phyloP scores from a whole-genome alignment of 2,113 vertebrate genomes.

The Sula dactylatra region DNA sequence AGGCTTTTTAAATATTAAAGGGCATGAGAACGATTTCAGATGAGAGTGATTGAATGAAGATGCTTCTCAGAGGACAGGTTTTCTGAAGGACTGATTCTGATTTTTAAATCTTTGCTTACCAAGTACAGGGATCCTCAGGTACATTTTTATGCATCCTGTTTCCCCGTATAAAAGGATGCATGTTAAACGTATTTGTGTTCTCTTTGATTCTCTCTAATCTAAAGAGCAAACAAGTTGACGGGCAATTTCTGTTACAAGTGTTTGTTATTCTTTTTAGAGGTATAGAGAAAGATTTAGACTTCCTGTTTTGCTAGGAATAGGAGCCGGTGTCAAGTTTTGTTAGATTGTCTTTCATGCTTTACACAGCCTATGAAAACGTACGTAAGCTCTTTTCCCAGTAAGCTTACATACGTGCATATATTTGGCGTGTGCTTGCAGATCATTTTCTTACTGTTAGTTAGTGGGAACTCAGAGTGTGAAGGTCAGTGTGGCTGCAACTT shows the following conservation, averaged over 20 bases:
- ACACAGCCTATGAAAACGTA: background rate
- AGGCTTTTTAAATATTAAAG: background rate
- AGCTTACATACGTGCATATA: fast-evolving
- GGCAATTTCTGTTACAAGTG: background rate
- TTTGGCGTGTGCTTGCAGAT: background rate
- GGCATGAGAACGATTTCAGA: background rate
- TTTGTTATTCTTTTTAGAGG: background rate
- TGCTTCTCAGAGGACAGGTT: background rate
- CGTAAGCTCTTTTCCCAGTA: background rate
- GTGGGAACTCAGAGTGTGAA: background rate
- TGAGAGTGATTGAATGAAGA: background rate
- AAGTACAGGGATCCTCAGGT: background rate
- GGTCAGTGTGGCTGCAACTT: background rate
- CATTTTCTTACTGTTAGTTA: background rate
- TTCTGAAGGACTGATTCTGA: background rate
- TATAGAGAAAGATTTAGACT: background rate
- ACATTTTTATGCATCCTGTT: background rate
- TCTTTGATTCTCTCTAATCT: background rate
- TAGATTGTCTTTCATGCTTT: background rate
- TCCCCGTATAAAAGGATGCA: fast-evolving
- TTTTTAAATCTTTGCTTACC: background rate
- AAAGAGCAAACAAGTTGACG: background rate
- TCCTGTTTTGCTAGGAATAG: background rate
- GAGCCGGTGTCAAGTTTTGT: background rate
- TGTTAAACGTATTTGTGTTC: background rate